phyloP scores from a whole-genome alignment of 2,888 invertebrate genomes.

The Cryptocheilus praepositus region DNA sequence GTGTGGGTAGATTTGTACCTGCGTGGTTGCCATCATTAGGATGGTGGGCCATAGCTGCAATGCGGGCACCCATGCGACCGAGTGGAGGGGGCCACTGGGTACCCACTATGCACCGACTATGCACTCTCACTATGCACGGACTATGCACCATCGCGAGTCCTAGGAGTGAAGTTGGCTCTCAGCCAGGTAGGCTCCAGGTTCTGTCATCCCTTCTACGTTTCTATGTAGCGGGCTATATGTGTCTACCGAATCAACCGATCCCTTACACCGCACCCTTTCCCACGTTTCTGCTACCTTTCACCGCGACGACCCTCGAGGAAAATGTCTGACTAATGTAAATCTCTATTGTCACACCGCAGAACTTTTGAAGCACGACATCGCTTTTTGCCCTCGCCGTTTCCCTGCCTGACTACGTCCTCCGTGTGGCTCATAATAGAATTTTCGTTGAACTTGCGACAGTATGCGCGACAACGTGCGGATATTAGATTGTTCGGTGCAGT shows the following conservation, averaged over 20 bases:
- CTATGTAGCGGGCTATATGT: conserved; percentile 41
- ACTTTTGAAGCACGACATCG: not conserved
- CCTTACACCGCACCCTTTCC: conserved; percentile 5
- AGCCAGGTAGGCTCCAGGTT: conserved; percentile 69
- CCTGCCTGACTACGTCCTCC: not conserved
- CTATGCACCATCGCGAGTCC: conserved; percentile 56
- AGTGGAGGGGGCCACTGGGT: conserved; percentile 46
- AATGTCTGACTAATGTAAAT: conserved; percentile 15
- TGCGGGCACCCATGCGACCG: conserved; percentile 69
- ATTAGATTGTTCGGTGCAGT: no score
- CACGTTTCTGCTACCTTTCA: conserved; percentile 21
- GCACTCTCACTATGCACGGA: conserved; percentile 52
- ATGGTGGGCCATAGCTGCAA: conserved; percentile 73
- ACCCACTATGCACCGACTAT: conserved; percentile 44
- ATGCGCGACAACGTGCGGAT: no score
- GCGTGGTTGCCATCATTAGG: conserved; percentile 72
- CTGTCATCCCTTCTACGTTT: conserved; percentile 57
- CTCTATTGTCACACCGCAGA: not conserved
- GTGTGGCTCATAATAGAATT: not conserved
- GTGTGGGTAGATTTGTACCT: conserved; percentile 65
- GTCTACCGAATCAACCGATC: conserved; percentile 47
- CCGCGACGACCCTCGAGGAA: conserved; percentile 36
- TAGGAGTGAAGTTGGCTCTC: conserved; percentile 60
- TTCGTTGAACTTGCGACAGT: no score
- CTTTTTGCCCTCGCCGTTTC: not conserved